Evolutionary conservation across 2,113 vertebrate species (phyloP), one percentile per base, ranked within the genome.

Genomic region (Casuarius casuarius): DNA sequence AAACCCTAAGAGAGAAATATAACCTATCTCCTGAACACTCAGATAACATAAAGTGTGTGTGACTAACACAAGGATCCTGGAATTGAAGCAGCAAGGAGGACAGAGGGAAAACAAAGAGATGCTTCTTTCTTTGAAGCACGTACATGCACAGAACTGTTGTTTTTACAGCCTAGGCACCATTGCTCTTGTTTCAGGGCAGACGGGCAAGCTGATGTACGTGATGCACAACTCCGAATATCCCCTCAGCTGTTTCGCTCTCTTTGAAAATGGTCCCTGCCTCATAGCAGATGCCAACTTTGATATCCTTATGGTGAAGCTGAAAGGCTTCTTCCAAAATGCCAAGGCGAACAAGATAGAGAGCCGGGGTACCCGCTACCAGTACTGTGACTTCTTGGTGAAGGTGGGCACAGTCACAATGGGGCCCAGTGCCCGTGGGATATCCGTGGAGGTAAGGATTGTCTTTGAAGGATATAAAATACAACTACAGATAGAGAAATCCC

Each of bases 201-300:
- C 99, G 0, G 97, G 99, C 58, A 99, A 99, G 98, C 98, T 99
- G 91, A 98, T 99, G 96, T 99, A 99, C 2, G 98, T 99, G 96
- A 99, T 99, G 99, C 99, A 99, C 98, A 99, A 99, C 97, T 99
- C 99, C 0, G 99, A 99, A 95, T 99, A 98, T 14, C 99, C 99
- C 1, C 97, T 99, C 96, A 99, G 99, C 98, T 99, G 99, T 97
- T 97, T 99, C 13, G 99, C 98, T 59, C 98, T 99, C 94, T 99
- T 99, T 28, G 99, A 99, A 93, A 99, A 98, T 0, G 99, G 99
- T 6, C 99, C 99, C 62, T 99, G 98, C 84, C 98, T 99, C 15
- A 95, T 98, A n/a, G 99, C 99, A 0, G 99, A 99, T 3, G 97
- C 98, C 92, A 99, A 99, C 98, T 99, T 99, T 4, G 99, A 99